A percentile compares a stretch with the other conserved stretches of the same genome.
phyloP scores from a whole-genome alignment of 2,113 vertebrate genomes.

The Cynoglossus semilaevis region DNA sequence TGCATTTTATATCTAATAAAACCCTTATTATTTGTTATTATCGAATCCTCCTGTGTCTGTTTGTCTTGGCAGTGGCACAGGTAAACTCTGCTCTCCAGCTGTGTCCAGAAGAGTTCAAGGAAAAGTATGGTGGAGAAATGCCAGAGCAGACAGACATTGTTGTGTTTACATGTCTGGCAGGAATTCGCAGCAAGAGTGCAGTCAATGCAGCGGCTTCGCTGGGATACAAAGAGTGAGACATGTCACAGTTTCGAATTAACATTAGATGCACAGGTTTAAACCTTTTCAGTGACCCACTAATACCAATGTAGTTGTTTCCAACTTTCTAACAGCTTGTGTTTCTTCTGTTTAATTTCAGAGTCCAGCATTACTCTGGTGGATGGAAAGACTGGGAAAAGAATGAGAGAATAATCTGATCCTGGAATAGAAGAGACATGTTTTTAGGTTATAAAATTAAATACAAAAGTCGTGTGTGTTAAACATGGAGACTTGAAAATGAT shows the following conservation, averaged over 20 bases:
- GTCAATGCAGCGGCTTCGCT: conserved; percentile 76
- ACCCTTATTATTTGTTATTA: too few species aligned
- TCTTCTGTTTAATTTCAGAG: conserved; percentile 72
- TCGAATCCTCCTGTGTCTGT: conserved; percentile 4
- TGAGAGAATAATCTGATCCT: conserved; percentile 71
- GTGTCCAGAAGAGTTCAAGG: conserved; percentile 78
- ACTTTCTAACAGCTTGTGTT: not conserved
- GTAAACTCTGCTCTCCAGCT: conserved; percentile 84
- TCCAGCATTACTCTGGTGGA: conserved; percentile 85
- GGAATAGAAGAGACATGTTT: conserved; percentile 50
- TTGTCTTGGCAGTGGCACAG: conserved; percentile 79
- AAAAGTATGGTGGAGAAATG: conserved; percentile 82
- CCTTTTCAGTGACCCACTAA: too few species aligned
- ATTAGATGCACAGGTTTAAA: too few species aligned
- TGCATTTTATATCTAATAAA: too few species aligned
- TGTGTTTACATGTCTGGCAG: conserved; percentile 88
- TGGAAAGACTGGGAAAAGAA: conserved; percentile 87
- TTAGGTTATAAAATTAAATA: too few species aligned
- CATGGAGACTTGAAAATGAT: not conserved
- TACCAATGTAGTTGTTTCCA: too few species aligned
- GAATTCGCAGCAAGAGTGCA: conserved; percentile 85
- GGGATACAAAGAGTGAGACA: conserved; percentile 85
- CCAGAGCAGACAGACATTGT: conserved; percentile 80
- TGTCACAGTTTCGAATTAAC: not conserved
- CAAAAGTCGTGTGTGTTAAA: too few species aligned